Evolutionary conservation across 37 sponge, comb jelly and placozoan genomes (phyloP).

Genomic region (Ephydatia muelleri): DNA sequence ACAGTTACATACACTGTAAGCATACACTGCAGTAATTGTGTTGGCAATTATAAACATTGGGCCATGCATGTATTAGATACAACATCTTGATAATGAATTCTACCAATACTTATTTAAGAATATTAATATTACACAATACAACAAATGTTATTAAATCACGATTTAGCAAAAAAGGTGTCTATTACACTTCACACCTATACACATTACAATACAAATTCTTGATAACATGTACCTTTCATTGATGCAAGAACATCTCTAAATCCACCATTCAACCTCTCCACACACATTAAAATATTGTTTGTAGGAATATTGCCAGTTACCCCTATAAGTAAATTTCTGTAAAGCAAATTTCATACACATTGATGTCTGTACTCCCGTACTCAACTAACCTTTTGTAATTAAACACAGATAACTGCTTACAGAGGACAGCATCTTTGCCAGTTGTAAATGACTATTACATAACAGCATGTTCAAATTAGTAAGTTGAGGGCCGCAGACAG

Average conservation of each 20-base stretch:
- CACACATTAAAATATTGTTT: slow-evolving; percentile 12
- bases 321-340: slow-evolving; percentile 17
- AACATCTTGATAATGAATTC: too few species aligned
- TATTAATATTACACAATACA: too few species aligned
- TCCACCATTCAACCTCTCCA: slow-evolving; percentile 22
- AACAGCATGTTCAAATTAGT: slow-evolving; percentile 50
- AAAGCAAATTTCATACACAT: neutral
- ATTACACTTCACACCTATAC: too few species aligned
- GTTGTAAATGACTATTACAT: slow-evolving; percentile 5
- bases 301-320: slow-evolving; percentile 13
- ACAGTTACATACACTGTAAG: too few species aligned
- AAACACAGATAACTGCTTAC: neutral
- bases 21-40: too few species aligned
- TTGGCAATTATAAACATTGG: too few species aligned
- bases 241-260: slow-evolving; percentile 4
- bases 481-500: slow-evolving; percentile 65
- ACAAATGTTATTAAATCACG: too few species aligned
- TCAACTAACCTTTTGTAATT: neutral
- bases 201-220: neutral
- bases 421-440: slow-evolving; percentile 21
- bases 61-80: too few species aligned
- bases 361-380: neutral
- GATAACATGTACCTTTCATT: slow-evolving; percentile 10
- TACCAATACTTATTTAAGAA: too few species aligned
- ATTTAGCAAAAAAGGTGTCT: too few species aligned